A percentile compares a stretch with the other conserved stretches of the same genome.
Conservation (phyloP, 2,797 vertebrate species). For the Iguana delicatissima region DNA sequence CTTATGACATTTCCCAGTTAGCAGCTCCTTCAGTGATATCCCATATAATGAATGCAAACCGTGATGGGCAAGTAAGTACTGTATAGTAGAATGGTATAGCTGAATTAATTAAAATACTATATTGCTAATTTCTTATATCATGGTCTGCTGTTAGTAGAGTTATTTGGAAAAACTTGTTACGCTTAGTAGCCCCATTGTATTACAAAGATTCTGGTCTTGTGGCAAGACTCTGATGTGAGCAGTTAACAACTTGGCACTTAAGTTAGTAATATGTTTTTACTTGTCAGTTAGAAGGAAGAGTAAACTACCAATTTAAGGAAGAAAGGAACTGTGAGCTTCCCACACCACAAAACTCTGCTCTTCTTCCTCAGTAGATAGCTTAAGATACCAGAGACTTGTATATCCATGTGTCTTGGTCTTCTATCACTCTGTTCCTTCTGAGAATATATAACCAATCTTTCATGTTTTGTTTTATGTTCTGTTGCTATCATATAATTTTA, state of each 20-base stretch:
- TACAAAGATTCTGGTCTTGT: not conserved
- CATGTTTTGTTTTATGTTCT: not conserved
- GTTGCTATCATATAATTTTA: not conserved
- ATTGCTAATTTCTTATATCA: not conserved
- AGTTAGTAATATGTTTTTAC: not conserved
- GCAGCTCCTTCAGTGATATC: constrained; percentile 89
- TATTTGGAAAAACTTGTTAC: not conserved
- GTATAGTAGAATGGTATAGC: not conserved
- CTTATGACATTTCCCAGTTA: constrained; percentile 76
- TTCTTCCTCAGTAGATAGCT: not conserved
- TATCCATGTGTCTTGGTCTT: not conserved
- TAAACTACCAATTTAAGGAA: too few species aligned
- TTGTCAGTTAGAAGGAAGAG: not conserved
- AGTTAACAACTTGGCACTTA: not conserved
- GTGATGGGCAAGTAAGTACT: constrained; percentile 86
- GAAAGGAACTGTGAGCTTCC: too few species aligned
- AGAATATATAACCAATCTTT: not conserved
- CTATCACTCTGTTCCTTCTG: not conserved
- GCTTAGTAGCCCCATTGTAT: not conserved
- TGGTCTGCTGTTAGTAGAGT: not conserved
- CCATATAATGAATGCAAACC: constrained; percentile 91
- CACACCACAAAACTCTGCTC: not conserved
- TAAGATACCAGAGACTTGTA: not conserved
- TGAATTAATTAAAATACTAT: not conserved
- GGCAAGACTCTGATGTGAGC: not conserved